Conservation (phyloP, 2,888 invertebrate genomes). For the Drosophila maculinotata region DNA sequence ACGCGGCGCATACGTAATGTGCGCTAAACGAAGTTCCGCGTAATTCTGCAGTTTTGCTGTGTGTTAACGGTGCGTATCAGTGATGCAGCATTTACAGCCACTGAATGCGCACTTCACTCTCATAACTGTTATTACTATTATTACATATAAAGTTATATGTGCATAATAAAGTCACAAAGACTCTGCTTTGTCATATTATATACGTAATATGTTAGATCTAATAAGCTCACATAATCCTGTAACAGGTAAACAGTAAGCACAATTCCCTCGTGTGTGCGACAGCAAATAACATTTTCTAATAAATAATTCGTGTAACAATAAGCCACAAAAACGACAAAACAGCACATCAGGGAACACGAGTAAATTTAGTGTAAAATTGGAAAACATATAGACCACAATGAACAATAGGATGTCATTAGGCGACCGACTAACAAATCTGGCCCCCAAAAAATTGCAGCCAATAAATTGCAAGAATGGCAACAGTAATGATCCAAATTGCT, state of each 20-base stretch:
- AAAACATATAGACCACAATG: constrained; percentile 31
- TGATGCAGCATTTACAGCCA: constrained; percentile 25
- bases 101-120: neutral
- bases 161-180: neutral
- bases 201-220: constrained; percentile 19
- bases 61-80: constrained; percentile 43
- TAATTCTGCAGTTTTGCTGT: constrained; percentile 13
- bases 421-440: constrained; percentile 26
- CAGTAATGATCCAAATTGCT: constrained; percentile 10
- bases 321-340: constrained; percentile 33
- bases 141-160: neutral
- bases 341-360: constrained; percentile 19
- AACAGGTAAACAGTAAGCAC: constrained; percentile 5
- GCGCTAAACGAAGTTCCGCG: constrained; percentile 1
- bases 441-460: constrained; percentile 28
- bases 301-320: constrained; percentile 65
- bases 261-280: constrained; percentile 27
- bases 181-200: neutral
- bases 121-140: neutral
- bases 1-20: constrained; percentile 12
- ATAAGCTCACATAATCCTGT: constrained; percentile 10
- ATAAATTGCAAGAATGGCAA: constrained; percentile 36
- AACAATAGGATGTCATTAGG: constrained; percentile 74
- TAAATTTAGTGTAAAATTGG: constrained; percentile 72
- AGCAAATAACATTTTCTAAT: constrained; percentile 56